phyloP scores from a whole-genome alignment of 2,888 invertebrate genomes.

The Mamestra brassicae region DNA sequence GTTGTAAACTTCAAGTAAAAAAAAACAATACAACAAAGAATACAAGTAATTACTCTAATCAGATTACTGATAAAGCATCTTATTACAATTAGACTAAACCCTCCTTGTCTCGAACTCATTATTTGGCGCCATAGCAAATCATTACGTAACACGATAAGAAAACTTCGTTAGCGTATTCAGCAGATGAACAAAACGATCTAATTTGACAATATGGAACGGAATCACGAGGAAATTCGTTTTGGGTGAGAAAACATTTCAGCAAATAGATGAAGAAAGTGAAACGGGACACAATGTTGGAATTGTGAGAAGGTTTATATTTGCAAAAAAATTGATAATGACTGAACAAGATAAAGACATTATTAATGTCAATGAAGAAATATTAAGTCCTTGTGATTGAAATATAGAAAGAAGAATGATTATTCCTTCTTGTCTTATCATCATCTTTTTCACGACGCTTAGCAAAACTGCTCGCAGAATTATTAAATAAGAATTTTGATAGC shows the following conservation, averaged over 20 bases:
- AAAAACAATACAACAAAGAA: not conserved
- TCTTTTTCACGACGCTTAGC: no score
- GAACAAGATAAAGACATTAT: not conserved
- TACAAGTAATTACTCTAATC: not conserved
- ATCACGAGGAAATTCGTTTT: conserved; percentile 34
- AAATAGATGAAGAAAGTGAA: conserved; percentile 14
- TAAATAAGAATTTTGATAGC: no score
- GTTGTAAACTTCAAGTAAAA: not conserved
- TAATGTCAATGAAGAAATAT: not conserved
- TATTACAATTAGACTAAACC: conserved; percentile 36
- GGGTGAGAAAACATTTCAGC: conserved; percentile 22
- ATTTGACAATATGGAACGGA: conserved; percentile 47
- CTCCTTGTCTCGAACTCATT: conserved; percentile 30
- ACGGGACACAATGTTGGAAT: not conserved
- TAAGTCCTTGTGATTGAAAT: not conserved
- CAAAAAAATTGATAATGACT: not conserved
- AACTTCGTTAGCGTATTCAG: conserved; percentile 52
- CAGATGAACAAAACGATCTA: conserved; percentile 43
- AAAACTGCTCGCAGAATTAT: no score
- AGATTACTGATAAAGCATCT: conserved; percentile 10
- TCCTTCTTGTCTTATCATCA: no score
- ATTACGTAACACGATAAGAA: conserved; percentile 48
- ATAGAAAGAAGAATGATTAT: no score
- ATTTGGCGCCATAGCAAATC: conserved; percentile 26
- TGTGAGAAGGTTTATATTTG: conserved; percentile 1